phyloP scores from a whole-genome alignment of 1,140 invertebrate genomes.

The Tetramorium simillimum region DNA sequence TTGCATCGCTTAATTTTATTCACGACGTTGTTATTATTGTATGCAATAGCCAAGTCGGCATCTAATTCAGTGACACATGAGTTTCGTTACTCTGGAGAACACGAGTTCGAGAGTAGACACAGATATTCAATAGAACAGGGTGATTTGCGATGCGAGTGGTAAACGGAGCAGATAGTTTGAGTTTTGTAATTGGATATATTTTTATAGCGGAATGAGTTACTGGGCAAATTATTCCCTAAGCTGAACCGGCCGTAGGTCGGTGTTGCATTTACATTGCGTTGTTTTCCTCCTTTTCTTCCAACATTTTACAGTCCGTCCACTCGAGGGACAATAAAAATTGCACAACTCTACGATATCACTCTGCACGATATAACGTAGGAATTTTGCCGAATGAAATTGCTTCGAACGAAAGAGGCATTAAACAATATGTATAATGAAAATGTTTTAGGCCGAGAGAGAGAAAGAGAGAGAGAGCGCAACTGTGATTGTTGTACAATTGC shows the following conservation, averaged over 20 bases:
- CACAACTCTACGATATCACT: conserved; percentile 58
- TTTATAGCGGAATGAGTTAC: conserved; percentile 62
- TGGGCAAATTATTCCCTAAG: conserved; percentile 60
- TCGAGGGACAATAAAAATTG: conserved; percentile 69
- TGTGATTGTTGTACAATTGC: conserved; percentile 9
- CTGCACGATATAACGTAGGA: conserved; percentile 53
- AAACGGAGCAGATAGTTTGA: conserved; percentile 54
- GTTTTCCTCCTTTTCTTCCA: conserved; percentile 55
- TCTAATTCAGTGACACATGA: background rate
- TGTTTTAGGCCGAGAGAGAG: conserved; percentile 17
- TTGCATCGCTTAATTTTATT: conserved; percentile 12
- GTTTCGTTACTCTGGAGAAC: background rate
- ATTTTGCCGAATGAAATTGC: conserved; percentile 68
- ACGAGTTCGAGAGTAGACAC: background rate
- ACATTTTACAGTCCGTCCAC: conserved; percentile 66
- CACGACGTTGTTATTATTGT: background rate
- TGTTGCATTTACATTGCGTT: conserved; percentile 46
- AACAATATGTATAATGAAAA: conserved; percentile 66
- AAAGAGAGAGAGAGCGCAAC: background rate
- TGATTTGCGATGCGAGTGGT: conserved; percentile 45
- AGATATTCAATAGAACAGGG: conserved; percentile 14
- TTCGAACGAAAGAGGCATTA: conserved; percentile 60
- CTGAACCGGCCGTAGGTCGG: conserved; percentile 22
- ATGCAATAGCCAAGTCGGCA: background rate
- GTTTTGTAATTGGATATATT: conserved; percentile 66